Evolutionary conservation across 2,113 vertebrate genomes (phyloP).

Genomic region (Alexandromys fortis): DNA sequence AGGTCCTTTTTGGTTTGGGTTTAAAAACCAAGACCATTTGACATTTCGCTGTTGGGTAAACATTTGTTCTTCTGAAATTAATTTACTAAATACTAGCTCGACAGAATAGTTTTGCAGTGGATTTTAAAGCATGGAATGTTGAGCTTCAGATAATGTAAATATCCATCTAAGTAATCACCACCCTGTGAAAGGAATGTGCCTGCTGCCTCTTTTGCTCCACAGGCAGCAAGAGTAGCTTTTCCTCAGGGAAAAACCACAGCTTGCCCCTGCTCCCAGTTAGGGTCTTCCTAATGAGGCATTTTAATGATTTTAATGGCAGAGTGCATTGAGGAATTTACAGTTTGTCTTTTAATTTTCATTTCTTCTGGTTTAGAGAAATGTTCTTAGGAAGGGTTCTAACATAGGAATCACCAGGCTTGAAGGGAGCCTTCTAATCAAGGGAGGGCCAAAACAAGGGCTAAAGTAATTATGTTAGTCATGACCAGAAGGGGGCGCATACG

Average conservation of each 20-base stretch:
- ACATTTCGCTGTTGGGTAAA: conserved; percentile 10
- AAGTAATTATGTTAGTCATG: neutral
- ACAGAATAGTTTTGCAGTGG: neutral
- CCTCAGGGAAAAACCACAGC: conserved; percentile 8
- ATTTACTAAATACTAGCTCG: conserved; percentile 8
- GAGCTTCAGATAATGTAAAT: neutral
- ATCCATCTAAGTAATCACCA: neutral
- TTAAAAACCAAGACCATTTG: neutral
- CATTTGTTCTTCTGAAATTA: neutral
- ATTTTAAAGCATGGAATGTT: neutral
- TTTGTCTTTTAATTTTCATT: conserved; percentile 6
- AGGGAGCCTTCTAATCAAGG: neutral
- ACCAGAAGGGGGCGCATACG: conserved; percentile 58
- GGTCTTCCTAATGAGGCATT: conserved; percentile 41
- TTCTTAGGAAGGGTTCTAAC: neutral
- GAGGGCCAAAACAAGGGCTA: neutral
- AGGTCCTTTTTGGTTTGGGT: neutral
- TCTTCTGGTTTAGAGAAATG: conserved; percentile 10
- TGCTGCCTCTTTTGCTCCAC: too few species aligned
- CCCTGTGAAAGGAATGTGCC: conserved; percentile 1
- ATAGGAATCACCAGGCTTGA: neutral
- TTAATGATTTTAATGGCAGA: conserved; percentile 28
- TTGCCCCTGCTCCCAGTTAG: neutral
- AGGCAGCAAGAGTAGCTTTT: neutral
- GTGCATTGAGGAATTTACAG: neutral